Percentiles rank a stretch among this genome's conserved stretches.
Evolutionary conservation across 2,888 invertebrate species (phyloP).

Genomic region (Phyllotreta cruciferae): DNA sequence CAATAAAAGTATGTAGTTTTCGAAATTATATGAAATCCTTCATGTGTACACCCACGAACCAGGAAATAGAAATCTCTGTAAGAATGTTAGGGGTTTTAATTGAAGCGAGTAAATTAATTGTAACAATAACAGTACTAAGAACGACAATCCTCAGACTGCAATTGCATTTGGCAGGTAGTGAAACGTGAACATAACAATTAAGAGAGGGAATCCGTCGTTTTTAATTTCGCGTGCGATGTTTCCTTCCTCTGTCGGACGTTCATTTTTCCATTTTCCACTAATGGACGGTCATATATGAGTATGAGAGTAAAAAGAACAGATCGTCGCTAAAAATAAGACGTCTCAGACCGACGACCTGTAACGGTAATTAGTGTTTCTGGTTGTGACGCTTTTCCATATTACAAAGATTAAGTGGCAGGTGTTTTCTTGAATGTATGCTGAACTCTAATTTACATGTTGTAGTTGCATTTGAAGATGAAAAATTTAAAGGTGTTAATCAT

Average conservation of each 20-base stretch:
- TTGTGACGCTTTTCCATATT: conserved; percentile 39
- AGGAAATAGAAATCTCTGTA: too few species aligned
- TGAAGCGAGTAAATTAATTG: too few species aligned
- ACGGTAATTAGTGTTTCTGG: conserved; percentile 43
- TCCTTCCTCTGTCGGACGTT: conserved; percentile 10
- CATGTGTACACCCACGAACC: too few species aligned
- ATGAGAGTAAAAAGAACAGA: conserved; percentile 16
- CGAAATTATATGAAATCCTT: too few species aligned
- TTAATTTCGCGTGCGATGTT: conserved; percentile 10
- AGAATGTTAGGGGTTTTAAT: too few species aligned
- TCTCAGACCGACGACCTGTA: conserved; percentile 33
- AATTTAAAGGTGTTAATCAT: too few species aligned
- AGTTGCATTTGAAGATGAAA: conserved; percentile 28
- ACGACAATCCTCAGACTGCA: not conserved
- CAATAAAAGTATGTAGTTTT: too few species aligned
- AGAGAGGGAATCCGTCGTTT: not conserved
- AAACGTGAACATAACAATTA: conserved; percentile 5
- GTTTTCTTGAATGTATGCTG: conserved; percentile 38
- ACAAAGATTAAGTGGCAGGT: conserved; percentile 42
- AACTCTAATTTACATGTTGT: conserved; percentile 38
- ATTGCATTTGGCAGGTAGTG: conserved; percentile 8
- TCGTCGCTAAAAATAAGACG: conserved; percentile 29
- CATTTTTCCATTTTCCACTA: conserved; percentile 16
- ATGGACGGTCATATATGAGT: conserved; percentile 16
- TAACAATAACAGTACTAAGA: too few species aligned